Evolutionary conservation across 2,888 invertebrate genomes (phyloP).

Genomic region (Brachyptera risi): DNA sequence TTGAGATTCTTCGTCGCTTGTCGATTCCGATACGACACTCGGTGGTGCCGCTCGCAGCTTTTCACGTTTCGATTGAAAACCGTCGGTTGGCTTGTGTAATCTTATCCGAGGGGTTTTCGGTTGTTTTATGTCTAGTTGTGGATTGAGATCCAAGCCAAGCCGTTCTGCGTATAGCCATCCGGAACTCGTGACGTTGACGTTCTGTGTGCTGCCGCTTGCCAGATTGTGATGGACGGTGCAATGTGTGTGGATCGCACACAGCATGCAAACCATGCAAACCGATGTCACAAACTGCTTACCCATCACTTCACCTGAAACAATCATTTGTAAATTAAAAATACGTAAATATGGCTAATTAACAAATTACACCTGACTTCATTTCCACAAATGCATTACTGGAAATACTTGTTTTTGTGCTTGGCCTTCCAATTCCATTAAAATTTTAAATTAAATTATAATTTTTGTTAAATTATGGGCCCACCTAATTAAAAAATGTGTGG

Average conservation of each 20-base stretch:
- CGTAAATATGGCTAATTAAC: too few relatives aligned
- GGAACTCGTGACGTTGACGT: background rate
- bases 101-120: background rate
- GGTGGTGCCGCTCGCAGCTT: background rate
- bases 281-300: constrained; percentile 26
- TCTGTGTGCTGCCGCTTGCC: background rate
- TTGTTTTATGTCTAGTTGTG: background rate
- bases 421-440: too few relatives aligned
- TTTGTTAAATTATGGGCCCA: too few relatives aligned
- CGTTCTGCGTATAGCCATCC: background rate
- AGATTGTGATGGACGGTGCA: constrained; percentile 15
- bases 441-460: too few relatives aligned
- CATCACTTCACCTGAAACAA: constrained; percentile 20
- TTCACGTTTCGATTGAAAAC: background rate
- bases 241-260: constrained; percentile 27
- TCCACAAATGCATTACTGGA: too few relatives aligned
- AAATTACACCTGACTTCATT: too few relatives aligned
- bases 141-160: background rate
- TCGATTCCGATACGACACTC: background rate
- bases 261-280: constrained; percentile 29
- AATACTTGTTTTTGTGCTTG: too few relatives aligned
- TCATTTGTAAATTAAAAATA: too few relatives aligned
- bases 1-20: background rate
- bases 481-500: too few relatives aligned
- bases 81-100: background rate